Conservation (phyloP, 2,888 invertebrate genomes). For the Capitulum mitella region DNA sequence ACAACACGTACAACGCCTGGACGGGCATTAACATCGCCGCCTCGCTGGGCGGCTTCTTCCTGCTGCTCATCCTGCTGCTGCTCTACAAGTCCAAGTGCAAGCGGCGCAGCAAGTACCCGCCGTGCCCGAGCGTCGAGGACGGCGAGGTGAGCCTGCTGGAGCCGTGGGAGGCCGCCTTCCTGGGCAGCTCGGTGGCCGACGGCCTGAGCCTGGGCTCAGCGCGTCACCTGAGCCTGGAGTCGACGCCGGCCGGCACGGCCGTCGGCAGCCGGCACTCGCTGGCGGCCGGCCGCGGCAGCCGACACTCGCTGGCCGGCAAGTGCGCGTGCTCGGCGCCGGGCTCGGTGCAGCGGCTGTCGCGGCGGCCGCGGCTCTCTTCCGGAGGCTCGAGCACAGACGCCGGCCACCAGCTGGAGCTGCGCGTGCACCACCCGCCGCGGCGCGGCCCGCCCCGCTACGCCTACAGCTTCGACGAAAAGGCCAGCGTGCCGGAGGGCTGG, state of each 20-base stretch:
- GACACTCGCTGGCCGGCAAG: not conserved
- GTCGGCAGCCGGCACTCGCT: not conserved
- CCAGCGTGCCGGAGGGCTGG: conserved; percentile 49
- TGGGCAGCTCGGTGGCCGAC: not conserved
- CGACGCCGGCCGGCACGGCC: not conserved
- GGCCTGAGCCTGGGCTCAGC: not conserved
- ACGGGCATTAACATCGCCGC: conserved; percentile 86
- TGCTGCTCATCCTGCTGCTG: conserved; percentile 81
- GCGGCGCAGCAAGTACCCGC: conserved; percentile 31
- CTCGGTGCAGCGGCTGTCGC: not conserved
- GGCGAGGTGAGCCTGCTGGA: conserved; percentile 32
- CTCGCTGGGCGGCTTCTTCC: conserved; percentile 83
- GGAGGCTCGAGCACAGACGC: not conserved
- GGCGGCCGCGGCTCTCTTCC: not conserved
- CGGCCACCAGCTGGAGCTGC: conserved; percentile 30
- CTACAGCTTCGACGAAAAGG: conserved; percentile 29
- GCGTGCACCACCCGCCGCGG: conserved; percentile 32
- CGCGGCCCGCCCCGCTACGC: conserved; percentile 16
- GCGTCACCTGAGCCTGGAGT: not conserved
- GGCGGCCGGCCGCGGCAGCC: not conserved
- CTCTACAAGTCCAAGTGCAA: conserved; percentile 59
- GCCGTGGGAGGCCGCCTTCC: not conserved
- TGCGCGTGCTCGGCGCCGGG: conserved; percentile 18
- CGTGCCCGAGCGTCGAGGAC: conserved; percentile 35
- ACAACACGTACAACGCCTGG: conserved; percentile 87